phyloP scores from a whole-genome alignment of 2,888 invertebrate species.

The Theretra japonica region DNA sequence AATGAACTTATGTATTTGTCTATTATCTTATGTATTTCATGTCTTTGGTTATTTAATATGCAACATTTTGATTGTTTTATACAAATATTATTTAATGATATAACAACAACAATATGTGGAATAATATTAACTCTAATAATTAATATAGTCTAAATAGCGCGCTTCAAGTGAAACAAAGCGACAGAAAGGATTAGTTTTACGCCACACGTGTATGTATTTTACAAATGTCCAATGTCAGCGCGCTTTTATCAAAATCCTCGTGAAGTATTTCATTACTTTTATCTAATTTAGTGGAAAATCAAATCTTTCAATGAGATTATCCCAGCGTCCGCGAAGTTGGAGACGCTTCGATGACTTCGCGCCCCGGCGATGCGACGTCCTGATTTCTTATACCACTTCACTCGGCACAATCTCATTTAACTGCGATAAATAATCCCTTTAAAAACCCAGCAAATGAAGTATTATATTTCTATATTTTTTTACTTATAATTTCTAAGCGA shows the following conservation, averaged over 20 bases:
- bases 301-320: slow-evolving; percentile 82
- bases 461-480: neutral
- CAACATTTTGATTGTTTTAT: no score
- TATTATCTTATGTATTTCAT: no score
- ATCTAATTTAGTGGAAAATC: slow-evolving; percentile 84
- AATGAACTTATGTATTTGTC: neutral
- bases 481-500: no score
- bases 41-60: no score
- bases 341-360: slow-evolving; percentile 54
- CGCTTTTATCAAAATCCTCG: slow-evolving; percentile 56
- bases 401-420: slow-evolving; percentile 20
- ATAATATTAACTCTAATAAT: no score
- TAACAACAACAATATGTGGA: no score
- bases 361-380: slow-evolving; percentile 41
- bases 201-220: slow-evolving; percentile 38
- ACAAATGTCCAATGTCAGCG: slow-evolving; percentile 59
- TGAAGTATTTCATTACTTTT: slow-evolving; percentile 81
- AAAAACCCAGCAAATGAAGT: neutral
- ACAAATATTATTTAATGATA: no score
- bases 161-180: neutral
- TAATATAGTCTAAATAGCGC: no score
- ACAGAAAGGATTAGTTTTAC: no score
- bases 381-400: slow-evolving; percentile 46
- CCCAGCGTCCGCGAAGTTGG: slow-evolving; percentile 61
- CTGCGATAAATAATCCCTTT: neutral